Base-by-base conservation (phyloP, 2,113 vertebrate species). In the Calyptomena viridis region DNA sequence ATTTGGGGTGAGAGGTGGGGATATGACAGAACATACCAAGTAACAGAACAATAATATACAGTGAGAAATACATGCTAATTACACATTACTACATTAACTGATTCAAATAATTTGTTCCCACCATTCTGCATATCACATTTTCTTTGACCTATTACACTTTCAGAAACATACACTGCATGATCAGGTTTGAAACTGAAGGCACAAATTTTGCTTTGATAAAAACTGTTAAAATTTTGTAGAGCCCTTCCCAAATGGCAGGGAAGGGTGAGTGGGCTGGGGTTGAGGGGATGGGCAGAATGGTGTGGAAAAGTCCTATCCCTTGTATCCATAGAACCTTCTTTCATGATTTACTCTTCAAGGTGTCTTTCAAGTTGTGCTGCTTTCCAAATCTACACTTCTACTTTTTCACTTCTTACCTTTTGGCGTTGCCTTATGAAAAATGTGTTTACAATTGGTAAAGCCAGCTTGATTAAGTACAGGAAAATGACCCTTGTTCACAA, bases 221-320 rank as follows among this genome's bases (percentile, higher is more conserved):
- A 19, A 24, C 3, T 39, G 9, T 9, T 68, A 64, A 74, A 49
- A 31, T 3, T 21, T 67, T 42, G 7, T 7, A 63, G 2, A 11
- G 9, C 5, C 25, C 8, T 40, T 19, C 3, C 16, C 0, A 1
- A 74, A 39, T 3, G 23, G 4, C 4, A 56, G 21, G 4, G 8
- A 56, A 71, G 5, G 16, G 37, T 8, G 6, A 35, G 11, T 35
- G 21, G 21, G 10, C 49, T 25, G 31, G 8, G 15, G 15, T 33
- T 8, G 7, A 58, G 13, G 14, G 24, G 8, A 12, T 40, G 5
- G 22, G 14, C 5, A 60, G 12, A 6, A 9, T 8, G 12, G 24
- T 16, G 6, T 20, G 44, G 27, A 33, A 47, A 52, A 56, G 1
- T 37, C 9, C 13, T 62, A 78, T 33, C 3, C 46, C 9, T 73